phyloP scores from a whole-genome alignment of 2,113 vertebrate genomes.

The Nesogale talazaci region DNA sequence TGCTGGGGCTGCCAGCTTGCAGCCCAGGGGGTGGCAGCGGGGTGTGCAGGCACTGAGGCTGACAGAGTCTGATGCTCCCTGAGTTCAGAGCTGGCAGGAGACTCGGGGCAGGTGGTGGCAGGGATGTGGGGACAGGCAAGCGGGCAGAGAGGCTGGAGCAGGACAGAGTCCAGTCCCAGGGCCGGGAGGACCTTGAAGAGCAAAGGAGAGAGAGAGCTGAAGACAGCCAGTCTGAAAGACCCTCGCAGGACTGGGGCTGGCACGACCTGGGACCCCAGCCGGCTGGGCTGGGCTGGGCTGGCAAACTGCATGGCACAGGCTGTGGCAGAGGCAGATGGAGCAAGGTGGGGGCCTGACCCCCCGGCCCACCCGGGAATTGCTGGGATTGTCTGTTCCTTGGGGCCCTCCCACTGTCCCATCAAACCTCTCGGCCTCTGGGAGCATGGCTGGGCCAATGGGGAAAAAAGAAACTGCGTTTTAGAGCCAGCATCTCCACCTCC shows the following conservation, averaged over 20 bases:
- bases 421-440: slow-evolving; percentile 71
- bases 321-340: slow-evolving; percentile 79
- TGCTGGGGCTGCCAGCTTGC: slow-evolving; percentile 54
- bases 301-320: slow-evolving; percentile 68
- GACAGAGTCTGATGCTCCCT: slow-evolving; percentile 60
- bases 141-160: slow-evolving; percentile 57
- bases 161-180: slow-evolving; percentile 28
- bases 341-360: slow-evolving; percentile 77
- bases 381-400: slow-evolving; percentile 72
- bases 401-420: slow-evolving; percentile 48
- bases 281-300: slow-evolving; percentile 63
- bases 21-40: not conserved
- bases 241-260: slow-evolving; percentile 38
- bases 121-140: slow-evolving; percentile 50
- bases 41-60: slow-evolving; percentile 30
- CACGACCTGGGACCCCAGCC: slow-evolving; percentile 60
- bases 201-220: not conserved
- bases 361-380: slow-evolving; percentile 69
- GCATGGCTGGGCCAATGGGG: not conserved
- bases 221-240: slow-evolving; percentile 15
- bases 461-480: not conserved
- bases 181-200: not conserved
- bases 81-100: slow-evolving; percentile 69
- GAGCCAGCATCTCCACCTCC: slow-evolving; percentile 53
- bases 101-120: slow-evolving; percentile 68